Conservation (phyloP, 2,113 vertebrate species). For the Silurus glanis region DNA sequence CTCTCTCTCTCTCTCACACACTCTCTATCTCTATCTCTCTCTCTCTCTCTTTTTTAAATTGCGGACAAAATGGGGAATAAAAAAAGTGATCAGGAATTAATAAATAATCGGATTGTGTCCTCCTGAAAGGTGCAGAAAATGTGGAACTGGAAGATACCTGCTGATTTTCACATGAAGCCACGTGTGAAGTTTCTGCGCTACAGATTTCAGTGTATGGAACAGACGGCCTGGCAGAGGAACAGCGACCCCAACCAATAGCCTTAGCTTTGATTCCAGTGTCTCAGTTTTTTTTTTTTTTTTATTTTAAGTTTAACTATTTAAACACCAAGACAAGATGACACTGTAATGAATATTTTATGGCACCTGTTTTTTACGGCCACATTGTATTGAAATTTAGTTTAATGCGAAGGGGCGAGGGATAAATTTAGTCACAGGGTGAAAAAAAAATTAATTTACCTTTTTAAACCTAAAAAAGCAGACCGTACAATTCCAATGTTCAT, state of each 20-base stretch:
- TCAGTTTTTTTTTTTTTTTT: conserved; percentile 14
- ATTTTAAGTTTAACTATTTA: conserved; percentile 65
- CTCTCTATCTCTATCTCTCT: too few species aligned
- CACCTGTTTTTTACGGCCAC: conserved; percentile 51
- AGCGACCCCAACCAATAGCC: conserved; percentile 61
- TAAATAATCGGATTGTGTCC: conserved; percentile 16
- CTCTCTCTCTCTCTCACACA: background rate
- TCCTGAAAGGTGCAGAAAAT: conserved; percentile 76
- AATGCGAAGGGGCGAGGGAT: background rate
- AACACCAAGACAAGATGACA: conserved; percentile 54
- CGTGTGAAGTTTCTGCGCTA: conserved; percentile 72
- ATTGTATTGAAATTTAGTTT: conserved; percentile 30
- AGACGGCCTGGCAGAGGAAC: conserved; percentile 62
- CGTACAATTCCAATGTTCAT: conserved; percentile 8
- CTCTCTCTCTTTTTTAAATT: background rate
- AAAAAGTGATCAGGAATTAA: background rate
- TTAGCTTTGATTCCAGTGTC: conserved; percentile 47
- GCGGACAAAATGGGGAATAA: background rate
- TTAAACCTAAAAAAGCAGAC: conserved; percentile 41
- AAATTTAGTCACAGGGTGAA: background rate
- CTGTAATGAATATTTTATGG: conserved; percentile 54
- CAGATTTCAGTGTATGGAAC: conserved; percentile 72
- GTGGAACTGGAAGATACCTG: conserved; percentile 83
- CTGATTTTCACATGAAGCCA: conserved; percentile 77
- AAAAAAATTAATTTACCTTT: background rate